phyloP scores from a whole-genome alignment of 2,113 vertebrate genomes.

The Hemibagrus wyckioides region DNA sequence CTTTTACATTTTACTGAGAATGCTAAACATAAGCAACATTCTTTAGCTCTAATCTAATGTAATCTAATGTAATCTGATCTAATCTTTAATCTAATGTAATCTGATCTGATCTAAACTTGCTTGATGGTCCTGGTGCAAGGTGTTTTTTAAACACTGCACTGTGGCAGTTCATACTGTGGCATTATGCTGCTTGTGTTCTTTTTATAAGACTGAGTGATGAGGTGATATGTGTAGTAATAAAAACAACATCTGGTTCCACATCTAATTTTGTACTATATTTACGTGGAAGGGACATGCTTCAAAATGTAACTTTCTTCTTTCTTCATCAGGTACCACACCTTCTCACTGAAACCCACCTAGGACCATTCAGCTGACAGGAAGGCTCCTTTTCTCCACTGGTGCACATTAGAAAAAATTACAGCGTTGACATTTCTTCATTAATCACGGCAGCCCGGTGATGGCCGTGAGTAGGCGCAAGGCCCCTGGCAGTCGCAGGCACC shows the following conservation, averaged over 20 bases:
- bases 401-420: conserved; percentile 81
- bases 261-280: background rate
- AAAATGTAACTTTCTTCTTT: background rate
- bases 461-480: conserved; percentile 62
- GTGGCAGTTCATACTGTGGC: too few relatives aligned
- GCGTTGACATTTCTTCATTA: conserved; percentile 87
- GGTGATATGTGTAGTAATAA: conserved; percentile 44
- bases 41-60: background rate
- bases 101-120: conserved; percentile 69
- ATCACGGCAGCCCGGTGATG: conserved; percentile 76
- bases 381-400: conserved; percentile 65
- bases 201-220: conserved; percentile 63
- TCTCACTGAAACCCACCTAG: conserved; percentile 34
- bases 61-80: background rate
- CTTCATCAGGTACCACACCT: conserved; percentile 50
- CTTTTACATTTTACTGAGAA: conserved; percentile 89
- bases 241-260: conserved; percentile 28
- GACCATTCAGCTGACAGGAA: conserved; percentile 53
- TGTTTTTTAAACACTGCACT: conserved; percentile 83
- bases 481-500: conserved; percentile 65
- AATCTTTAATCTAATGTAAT: background rate
- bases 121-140: conserved; percentile 88
- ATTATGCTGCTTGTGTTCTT: conserved; percentile 93
- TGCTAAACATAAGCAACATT: conserved; percentile 77
- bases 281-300: background rate